Conservation (phyloP, 2,888 invertebrate species). For the Platerodrilus igneus region DNA sequence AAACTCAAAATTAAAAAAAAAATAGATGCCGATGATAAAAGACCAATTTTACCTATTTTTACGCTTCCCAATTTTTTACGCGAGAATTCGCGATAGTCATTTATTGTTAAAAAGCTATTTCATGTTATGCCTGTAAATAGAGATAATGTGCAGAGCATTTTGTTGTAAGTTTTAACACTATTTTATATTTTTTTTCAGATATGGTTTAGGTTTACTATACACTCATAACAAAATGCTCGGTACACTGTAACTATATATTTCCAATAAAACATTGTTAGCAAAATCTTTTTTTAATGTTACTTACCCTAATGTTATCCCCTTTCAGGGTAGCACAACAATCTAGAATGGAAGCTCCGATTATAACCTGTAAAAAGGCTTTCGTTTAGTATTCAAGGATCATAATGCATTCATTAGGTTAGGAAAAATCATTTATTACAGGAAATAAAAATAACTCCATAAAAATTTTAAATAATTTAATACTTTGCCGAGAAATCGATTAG, state of each 20-base stretch:
- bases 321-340: slow-evolving; percentile 65
- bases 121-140: slow-evolving; percentile 25
- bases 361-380: slow-evolving; percentile 60
- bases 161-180: slow-evolving; percentile 9
- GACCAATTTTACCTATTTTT: slow-evolving; percentile 24
- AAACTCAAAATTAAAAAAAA: slow-evolving; percentile 11
- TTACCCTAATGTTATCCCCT: slow-evolving; percentile 63
- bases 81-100: slow-evolving; percentile 23
- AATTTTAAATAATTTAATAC: too few relatives aligned
- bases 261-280: slow-evolving; percentile 49
- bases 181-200: slow-evolving; percentile 3
- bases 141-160: slow-evolving; percentile 21
- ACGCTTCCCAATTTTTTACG: slow-evolving; percentile 25
- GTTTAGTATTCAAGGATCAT: too few relatives aligned
- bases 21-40: slow-evolving; percentile 19
- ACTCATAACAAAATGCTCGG: slow-evolving; percentile 17
- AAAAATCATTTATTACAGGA: too few relatives aligned
- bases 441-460: too few relatives aligned
- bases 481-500: too few relatives aligned
- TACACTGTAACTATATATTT: slow-evolving; percentile 37
- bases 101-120: slow-evolving; percentile 25
- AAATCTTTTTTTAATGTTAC: slow-evolving; percentile 38
- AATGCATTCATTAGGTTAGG: too few relatives aligned
- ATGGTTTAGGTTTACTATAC: slow-evolving; percentile 7
- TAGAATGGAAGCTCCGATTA: slow-evolving; percentile 75